Base-by-base conservation (phyloP, 2,888 invertebrate species). In the Drosophila quinaria region DNA sequence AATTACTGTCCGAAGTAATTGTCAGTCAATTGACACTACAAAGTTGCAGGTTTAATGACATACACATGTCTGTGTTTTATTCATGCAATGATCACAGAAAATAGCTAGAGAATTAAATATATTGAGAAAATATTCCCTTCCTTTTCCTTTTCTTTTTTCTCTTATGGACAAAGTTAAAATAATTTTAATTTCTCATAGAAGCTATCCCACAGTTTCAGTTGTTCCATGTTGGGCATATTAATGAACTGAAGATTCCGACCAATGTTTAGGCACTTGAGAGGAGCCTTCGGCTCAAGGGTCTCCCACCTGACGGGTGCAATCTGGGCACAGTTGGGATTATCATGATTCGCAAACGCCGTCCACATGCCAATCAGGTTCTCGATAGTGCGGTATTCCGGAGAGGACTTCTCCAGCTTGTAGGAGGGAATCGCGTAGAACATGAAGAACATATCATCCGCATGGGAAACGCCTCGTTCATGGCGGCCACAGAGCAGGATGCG, bases 371-470 rank as follows among this genome's bases (percentile, higher is more conserved):
- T 70, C 84, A 92, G 74, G 13, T 87, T 75, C 55, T 91, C 82
- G 9, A 92, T 89, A 3, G 90, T 89, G 39, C 62, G 77, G 63
- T 90, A 91, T 56, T 92, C 92, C 8, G 55, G 41, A 0, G 87
- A 78, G 8, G 80, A 75, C 39, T 70, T 81, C 4, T 81, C 44
- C 42, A 90, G 37, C 25, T 80, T 87, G 6, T 52, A 51, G 6
- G 90, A 65, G 1, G 81, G 62, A 31, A 76, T 69, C 50, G 74
- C 74, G 39, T 86, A 83, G 54, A 92, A 92, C 2, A 92, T 33
- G 39, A 91, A 92, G 31, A 87, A 86, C 3, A 92, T 13, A 52
- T 92, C 92, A 68, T 92, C 92, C 4, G 83, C 91, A 78, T 92
- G 92, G 42, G 85, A 86, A 17, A 89, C 87, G 5, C 91, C 91